Evolutionary conservation across 2,888 invertebrate species (phyloP).

Genomic region (Cephus runcator): DNA sequence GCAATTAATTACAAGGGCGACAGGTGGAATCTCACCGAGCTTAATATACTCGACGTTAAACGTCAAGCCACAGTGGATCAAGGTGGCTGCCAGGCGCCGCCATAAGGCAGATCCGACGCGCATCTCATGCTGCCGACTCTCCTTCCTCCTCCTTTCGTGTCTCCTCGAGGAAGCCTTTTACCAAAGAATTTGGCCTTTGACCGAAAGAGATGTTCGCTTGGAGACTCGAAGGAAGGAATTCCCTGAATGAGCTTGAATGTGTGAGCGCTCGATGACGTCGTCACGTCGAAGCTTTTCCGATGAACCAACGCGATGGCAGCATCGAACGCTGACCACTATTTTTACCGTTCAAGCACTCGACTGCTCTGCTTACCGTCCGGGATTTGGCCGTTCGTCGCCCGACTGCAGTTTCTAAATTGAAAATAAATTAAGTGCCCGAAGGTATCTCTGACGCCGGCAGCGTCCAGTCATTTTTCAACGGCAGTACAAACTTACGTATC

Average conservation of each 20-base stretch:
- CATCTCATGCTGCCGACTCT: not conserved
- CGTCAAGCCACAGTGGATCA: not conserved
- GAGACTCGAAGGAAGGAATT: not conserved
- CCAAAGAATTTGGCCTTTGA: not conserved
- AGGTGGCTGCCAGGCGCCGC: too few relatives aligned
- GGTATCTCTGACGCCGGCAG: too few relatives aligned
- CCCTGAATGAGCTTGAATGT: not conserved
- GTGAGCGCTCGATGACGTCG: not conserved
- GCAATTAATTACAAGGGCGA: not conserved
- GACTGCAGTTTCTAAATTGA: too few relatives aligned
- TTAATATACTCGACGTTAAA: not conserved
- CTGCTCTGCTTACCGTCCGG: too few relatives aligned
- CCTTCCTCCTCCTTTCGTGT: not conserved
- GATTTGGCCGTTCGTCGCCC: too few relatives aligned
- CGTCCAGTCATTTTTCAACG: too few relatives aligned
- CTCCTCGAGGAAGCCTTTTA: too few relatives aligned
- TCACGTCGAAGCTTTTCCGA: conserved; percentile 25
- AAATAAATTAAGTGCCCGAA: too few relatives aligned
- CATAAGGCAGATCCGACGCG: not conserved
- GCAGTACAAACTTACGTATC: too few relatives aligned
- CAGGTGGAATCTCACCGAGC: not conserved
- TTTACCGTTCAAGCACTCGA: not conserved
- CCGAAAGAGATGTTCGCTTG: not conserved
- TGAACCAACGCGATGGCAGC: conserved; percentile 46
- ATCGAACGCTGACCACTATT: conserved; percentile 25